A percentile compares a stretch with the other conserved stretches of the same genome.
Conservation (phyloP, 1,140 invertebrate species). For the Aphaenogaster rudis region DNA sequence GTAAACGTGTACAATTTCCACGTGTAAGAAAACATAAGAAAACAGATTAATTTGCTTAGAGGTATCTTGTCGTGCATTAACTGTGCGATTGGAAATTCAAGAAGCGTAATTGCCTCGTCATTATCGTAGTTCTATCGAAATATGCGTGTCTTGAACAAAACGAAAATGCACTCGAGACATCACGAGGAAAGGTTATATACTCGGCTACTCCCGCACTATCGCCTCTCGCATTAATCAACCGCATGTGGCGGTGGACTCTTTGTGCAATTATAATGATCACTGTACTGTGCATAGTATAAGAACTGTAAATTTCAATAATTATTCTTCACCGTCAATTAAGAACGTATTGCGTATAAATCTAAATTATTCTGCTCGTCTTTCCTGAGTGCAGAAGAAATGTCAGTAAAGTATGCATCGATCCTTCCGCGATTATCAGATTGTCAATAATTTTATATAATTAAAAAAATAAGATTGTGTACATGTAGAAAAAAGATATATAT, state of each 20-base stretch:
- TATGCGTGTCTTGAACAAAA: not conserved
- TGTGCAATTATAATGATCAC: conserved; percentile 76
- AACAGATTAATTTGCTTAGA: conserved; percentile 35
- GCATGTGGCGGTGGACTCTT: conserved; percentile 65
- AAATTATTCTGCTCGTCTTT: not conserved
- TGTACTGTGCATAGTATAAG: not conserved
- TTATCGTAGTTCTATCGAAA: conserved; percentile 15
- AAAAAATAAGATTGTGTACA: not conserved
- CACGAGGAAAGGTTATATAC: conserved; percentile 1
- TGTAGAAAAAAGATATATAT: too few relatives aligned
- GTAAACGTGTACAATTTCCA: not conserved
- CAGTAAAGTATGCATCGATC: not conserved
- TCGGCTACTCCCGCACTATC: conserved; percentile 64
- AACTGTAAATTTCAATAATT: conserved; percentile 68
- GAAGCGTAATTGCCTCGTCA: not conserved
- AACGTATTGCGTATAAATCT: conserved; percentile 25
- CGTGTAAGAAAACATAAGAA: not conserved
- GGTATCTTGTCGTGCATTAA: conserved; percentile 41
- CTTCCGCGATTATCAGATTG: not conserved
- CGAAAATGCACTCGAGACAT: not conserved
- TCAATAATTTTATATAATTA: not conserved
- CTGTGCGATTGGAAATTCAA: conserved; percentile 17
- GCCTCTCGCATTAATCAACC: conserved; percentile 77
- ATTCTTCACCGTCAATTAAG: conserved; percentile 75
- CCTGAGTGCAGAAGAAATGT: not conserved